phyloP scores from a whole-genome alignment of 2,888 invertebrate genomes.

The Monopis laevigella region DNA sequence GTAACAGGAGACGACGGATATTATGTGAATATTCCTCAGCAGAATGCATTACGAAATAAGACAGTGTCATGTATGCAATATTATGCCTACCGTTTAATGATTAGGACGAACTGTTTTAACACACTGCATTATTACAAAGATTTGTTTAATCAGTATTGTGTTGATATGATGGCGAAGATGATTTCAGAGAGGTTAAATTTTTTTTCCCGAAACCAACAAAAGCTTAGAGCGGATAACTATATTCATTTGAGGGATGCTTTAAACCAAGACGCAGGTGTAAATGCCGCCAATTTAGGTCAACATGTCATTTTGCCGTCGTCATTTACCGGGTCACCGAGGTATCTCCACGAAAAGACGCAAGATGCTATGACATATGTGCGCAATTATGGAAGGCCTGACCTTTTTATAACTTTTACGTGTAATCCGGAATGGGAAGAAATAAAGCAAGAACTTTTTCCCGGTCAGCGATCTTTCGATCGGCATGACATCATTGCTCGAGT shows the following conservation, averaged over 20 bases:
- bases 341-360: constrained; percentile 25
- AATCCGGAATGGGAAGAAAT: constrained; percentile 27
- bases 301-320: constrained; percentile 27
- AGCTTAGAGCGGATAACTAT: constrained; percentile 23
- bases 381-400: constrained; percentile 26
- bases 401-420: constrained; percentile 13
- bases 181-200: constrained; percentile 22
- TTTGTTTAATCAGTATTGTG: constrained; percentile 11
- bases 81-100: neutral
- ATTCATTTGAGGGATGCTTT: constrained; percentile 22
- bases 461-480: constrained; percentile 22
- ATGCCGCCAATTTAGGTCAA: constrained; percentile 25
- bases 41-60: constrained; percentile 1
- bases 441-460: constrained; percentile 17
- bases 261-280: constrained; percentile 10
- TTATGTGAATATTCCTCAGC: neutral
- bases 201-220: constrained; percentile 21
- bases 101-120: neutral
- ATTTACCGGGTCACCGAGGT: constrained; percentile 22
- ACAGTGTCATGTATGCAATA: neutral
- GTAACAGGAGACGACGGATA: neutral
- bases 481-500: constrained; percentile 26
- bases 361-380: constrained; percentile 29
- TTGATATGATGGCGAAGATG: constrained; percentile 21
- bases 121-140: neutral